These are phyloP conservation scores for Isotomurus palustris DNA, from an alignment of 2,888 invertebrate species.

Conservation along the genomic window DNA sequence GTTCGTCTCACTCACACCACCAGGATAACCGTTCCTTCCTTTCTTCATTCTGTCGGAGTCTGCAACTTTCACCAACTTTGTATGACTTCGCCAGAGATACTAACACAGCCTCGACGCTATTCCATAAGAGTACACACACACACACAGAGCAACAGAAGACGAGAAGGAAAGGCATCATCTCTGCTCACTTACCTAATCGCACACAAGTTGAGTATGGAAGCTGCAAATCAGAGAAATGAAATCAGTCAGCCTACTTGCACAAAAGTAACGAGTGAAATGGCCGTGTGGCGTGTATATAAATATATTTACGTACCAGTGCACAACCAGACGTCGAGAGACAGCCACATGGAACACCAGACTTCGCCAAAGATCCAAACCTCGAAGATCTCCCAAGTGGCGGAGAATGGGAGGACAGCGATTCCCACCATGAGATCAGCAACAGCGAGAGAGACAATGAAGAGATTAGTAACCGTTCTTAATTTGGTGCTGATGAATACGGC, in stretches of 20 bases:
- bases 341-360: conserved; percentile 93
- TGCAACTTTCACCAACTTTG: too few species aligned
- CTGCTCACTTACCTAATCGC: conserved; percentile 11
- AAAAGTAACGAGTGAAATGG: conserved; percentile 91
- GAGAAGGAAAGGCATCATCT: too few species aligned
- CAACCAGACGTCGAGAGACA: conserved; percentile 97
- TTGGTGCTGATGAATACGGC: conserved; percentile 80
- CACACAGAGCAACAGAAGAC: too few species aligned
- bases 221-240: conserved; percentile 59
- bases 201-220: conserved; percentile 37
- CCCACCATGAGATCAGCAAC: conserved; percentile 92
- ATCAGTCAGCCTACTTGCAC: conserved; percentile 66
- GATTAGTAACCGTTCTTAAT: conserved; percentile 89
- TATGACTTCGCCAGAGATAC: too few species aligned
- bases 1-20: too few species aligned
- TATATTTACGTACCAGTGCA: conserved; percentile 71
- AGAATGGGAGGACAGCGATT: conserved; percentile 84
- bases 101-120: too few species aligned
- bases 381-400: conserved; percentile 83
- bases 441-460: conserved; percentile 94
- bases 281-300: too few species aligned
- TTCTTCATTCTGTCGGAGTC: too few species aligned
- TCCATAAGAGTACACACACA: too few species aligned
- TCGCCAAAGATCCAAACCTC: conserved; percentile 96
- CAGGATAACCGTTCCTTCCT: too few species aligned